phyloP scores from a whole-genome alignment of 2,797 vertebrate species.

The Malurus splendens region DNA sequence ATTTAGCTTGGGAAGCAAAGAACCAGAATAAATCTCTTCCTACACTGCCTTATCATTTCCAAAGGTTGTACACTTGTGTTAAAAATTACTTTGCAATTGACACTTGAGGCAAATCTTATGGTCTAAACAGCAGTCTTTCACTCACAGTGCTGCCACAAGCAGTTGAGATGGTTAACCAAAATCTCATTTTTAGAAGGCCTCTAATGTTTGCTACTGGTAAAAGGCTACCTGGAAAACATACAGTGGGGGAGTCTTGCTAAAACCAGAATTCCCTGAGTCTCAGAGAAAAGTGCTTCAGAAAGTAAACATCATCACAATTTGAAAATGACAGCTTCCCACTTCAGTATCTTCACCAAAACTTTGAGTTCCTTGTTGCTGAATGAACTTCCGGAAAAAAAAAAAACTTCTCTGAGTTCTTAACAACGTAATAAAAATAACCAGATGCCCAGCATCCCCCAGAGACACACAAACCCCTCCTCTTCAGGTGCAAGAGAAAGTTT shows the following conservation, averaged over 20 bases:
- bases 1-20: not conserved
- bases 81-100: not conserved
- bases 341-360: not conserved
- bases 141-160: not conserved
- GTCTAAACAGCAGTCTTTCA: not conserved
- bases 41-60: not conserved
- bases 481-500: slow-evolving; percentile 39
- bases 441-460: not conserved
- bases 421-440: not conserved
- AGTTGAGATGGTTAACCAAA: not conserved
- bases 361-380: not conserved
- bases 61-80: not conserved
- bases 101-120: not conserved
- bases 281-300: not conserved
- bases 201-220: not conserved
- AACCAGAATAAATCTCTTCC: not conserved
- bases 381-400: not conserved
- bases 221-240: not conserved
- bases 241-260: not conserved
- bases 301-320: not conserved
- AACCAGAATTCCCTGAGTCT: not conserved
- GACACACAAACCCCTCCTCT: not conserved
- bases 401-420: not conserved
- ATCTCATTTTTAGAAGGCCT: not conserved
- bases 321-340: not conserved